Conservation (phyloP, 2,113 vertebrate genomes). For the Notarius quadriscutis region DNA sequence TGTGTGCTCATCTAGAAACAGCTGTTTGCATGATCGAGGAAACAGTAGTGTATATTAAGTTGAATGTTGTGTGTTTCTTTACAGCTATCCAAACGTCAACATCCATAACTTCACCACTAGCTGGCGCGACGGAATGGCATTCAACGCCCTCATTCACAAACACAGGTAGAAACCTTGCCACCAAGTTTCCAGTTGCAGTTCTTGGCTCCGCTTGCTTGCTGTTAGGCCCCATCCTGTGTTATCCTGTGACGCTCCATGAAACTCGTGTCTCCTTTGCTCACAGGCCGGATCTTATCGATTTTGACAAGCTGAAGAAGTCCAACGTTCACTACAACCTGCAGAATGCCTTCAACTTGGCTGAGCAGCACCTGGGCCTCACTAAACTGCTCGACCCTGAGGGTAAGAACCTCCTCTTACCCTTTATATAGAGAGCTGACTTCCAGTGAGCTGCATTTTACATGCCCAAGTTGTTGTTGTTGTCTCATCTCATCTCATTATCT, state of each 20-base stretch:
- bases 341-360: conserved; percentile 95
- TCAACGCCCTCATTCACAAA: conserved; percentile 97
- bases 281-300: conserved; percentile 96
- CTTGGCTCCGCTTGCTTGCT: background rate
- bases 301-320: conserved; percentile 97
- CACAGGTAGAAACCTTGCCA: conserved; percentile 78
- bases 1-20: background rate
- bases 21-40: background rate
- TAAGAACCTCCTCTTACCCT: conserved; percentile 59
- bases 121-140: conserved; percentile 98
- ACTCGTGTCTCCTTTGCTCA: conserved; percentile 18
- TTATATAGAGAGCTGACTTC: background rate
- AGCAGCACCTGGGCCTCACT: conserved; percentile 94
- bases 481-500: too few relatives aligned
- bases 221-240: background rate
- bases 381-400: conserved; percentile 94
- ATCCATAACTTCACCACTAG: conserved; percentile 97
- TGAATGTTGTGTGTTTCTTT: background rate
- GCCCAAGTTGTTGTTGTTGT: too few relatives aligned
- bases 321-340: conserved; percentile 97
- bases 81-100: conserved; percentile 94
- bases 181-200: background rate
- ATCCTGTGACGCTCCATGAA: background rate
- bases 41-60: background rate
- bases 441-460: background rate